A percentile compares a stretch with the other conserved stretches of the same genome.
phyloP scores from a whole-genome alignment of 2,113 vertebrate genomes.

The Gallinago paraguaiae region DNA sequence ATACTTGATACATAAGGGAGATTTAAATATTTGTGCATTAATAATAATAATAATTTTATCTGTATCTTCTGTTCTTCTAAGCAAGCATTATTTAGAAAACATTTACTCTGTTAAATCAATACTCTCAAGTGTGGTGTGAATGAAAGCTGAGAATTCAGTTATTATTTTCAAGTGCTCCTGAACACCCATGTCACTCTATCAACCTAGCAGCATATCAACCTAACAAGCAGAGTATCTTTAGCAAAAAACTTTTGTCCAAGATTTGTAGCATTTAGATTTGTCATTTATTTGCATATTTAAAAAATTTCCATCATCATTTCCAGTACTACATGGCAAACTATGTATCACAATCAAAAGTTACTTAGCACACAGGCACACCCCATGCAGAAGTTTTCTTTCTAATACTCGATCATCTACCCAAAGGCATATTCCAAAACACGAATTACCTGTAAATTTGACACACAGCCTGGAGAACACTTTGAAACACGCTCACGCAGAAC shows the following conservation, averaged over 20 bases:
- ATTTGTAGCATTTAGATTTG: not conserved
- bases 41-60: not conserved
- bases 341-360: not conserved
- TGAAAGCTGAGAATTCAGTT: not conserved
- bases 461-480: not conserved
- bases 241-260: not conserved
- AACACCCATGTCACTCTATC: not conserved
- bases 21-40: not conserved
- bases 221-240: not conserved
- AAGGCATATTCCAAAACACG: not conserved
- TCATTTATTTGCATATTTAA: not conserved
- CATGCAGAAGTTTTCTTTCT: not conserved
- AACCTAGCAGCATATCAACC: not conserved
- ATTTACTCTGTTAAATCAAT: not conserved
- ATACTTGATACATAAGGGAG: not conserved
- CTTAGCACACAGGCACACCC: not conserved
- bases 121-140: not conserved
- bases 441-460: not conserved
- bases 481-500: accelerated
- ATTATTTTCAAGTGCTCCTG: not conserved
- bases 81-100: not conserved
- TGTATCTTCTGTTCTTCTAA: not conserved
- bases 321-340: accelerated
- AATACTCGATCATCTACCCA: not conserved
- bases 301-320: not conserved